Conservation (phyloP, 2,888 invertebrate genomes). For the Euplexia lucipara region DNA sequence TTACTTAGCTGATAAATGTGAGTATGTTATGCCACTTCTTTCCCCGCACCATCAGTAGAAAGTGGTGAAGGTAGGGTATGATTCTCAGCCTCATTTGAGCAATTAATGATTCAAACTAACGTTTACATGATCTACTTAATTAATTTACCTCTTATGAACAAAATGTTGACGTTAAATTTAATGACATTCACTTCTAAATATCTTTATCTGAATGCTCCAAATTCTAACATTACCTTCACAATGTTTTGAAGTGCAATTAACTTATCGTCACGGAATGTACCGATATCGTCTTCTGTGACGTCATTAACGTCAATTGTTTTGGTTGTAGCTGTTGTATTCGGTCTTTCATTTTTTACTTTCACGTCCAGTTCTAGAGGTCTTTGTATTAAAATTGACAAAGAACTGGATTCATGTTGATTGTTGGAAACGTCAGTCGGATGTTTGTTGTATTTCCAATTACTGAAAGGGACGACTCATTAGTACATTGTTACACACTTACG, state of each 20-base stretch:
- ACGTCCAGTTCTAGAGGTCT: background rate
- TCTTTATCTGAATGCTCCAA: slow-evolving; percentile 13
- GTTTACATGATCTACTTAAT: too few species aligned
- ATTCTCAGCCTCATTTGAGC: too few species aligned
- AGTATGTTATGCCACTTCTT: too few species aligned
- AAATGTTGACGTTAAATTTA: too few species aligned
- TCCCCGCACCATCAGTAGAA: too few species aligned
- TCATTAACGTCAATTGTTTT: slow-evolving; percentile 8
- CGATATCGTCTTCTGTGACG: slow-evolving; percentile 16
- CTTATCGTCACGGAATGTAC: slow-evolving; percentile 24
- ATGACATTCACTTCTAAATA: background rate
- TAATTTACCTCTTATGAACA: too few species aligned
- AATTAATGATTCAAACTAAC: too few species aligned
- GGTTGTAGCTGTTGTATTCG: slow-evolving; percentile 4
- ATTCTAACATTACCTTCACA: slow-evolving; percentile 3
- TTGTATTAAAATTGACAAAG: slow-evolving; percentile 23
- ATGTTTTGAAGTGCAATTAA: slow-evolving; percentile 12
- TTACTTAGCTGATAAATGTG: too few species aligned
- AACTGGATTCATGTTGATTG: background rate
- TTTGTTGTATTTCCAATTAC: background rate
- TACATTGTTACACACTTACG: background rate
- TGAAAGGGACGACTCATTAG: background rate
- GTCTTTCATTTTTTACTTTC: background rate
- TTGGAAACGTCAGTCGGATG: background rate
- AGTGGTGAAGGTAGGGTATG: too few species aligned